These are phyloP conservation scores for Junco hyemalis DNA, from an alignment of 2,113 vertebrate species.

Conservation along the genomic window DNA sequence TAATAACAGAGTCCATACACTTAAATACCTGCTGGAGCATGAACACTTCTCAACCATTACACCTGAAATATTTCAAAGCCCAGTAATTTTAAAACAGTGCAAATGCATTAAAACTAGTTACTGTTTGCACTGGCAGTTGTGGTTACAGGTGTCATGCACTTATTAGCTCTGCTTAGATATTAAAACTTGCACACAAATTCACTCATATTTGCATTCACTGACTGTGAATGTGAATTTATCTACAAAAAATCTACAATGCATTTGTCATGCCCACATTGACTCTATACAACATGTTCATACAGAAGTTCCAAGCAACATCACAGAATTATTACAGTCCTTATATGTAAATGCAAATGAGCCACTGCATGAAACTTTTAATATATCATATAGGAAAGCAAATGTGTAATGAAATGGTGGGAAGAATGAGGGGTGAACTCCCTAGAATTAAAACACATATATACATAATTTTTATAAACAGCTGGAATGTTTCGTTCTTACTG, in stretches of 20 bases:
- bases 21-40: neutral
- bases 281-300: constrained; percentile 48
- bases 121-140: constrained; percentile 16
- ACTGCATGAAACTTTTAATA: constrained; percentile 29
- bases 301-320: constrained; percentile 44
- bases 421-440: constrained; percentile 40
- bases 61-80: constrained; percentile 21
- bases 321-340: constrained; percentile 17
- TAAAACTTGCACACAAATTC: constrained; percentile 29
- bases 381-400: neutral
- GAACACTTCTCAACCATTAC: neutral
- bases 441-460: neutral
- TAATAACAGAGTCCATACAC: neutral
- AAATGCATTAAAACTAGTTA: constrained; percentile 34
- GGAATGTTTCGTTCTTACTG: constrained; percentile 13
- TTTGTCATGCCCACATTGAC: constrained; percentile 27
- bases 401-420: constrained; percentile 40
- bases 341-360: constrained; percentile 52
- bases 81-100: neutral
- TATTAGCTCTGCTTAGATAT: neutral
- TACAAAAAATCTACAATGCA: constrained; percentile 20
- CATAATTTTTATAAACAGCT: neutral
- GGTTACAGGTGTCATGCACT: constrained; percentile 11
- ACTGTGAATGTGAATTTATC: constrained; percentile 14
- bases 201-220: constrained; percentile 24